phyloP scores from a whole-genome alignment of 2,888 invertebrate genomes.

The Ephialtes manifestator region DNA sequence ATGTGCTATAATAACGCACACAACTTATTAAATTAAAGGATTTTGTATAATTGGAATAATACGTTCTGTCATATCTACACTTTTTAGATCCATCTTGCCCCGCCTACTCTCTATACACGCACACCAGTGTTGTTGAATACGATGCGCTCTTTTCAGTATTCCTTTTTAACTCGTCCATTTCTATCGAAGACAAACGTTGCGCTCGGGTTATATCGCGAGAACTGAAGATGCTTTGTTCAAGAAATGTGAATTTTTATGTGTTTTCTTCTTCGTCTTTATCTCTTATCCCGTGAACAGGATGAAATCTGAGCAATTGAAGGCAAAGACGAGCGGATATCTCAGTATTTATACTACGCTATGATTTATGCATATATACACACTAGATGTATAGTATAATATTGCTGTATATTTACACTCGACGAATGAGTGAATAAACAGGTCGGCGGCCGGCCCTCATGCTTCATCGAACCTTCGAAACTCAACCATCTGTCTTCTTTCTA shows the following conservation, averaged over 20 bases:
- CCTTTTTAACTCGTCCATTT: constrained; percentile 19
- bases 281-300: constrained; percentile 11
- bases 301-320: constrained; percentile 6
- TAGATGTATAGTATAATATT: background rate
- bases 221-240: constrained; percentile 45
- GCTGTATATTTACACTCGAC: background rate
- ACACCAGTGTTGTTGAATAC: background rate
- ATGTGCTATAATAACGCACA: no score
- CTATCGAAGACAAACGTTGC: constrained; percentile 40
- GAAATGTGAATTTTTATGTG: constrained; percentile 27
- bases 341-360: constrained; percentile 17
- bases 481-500: constrained; percentile 61
- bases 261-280: constrained; percentile 10
- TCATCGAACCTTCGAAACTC: constrained; percentile 59
- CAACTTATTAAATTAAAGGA: background rate
- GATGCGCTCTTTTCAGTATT: background rate
- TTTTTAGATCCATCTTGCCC: background rate
- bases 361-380: constrained; percentile 13
- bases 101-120: background rate
- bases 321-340: background rate
- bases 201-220: constrained; percentile 16
- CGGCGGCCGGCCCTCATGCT: constrained; percentile 55
- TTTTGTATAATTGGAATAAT: background rate
- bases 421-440: constrained; percentile 52
- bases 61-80: background rate